Percentiles rank a stretch among this genome's conserved stretches.
Evolutionary conservation across 2,797 vertebrate species (phyloP).

Genomic region (Ctenosaura bakeri): DNA sequence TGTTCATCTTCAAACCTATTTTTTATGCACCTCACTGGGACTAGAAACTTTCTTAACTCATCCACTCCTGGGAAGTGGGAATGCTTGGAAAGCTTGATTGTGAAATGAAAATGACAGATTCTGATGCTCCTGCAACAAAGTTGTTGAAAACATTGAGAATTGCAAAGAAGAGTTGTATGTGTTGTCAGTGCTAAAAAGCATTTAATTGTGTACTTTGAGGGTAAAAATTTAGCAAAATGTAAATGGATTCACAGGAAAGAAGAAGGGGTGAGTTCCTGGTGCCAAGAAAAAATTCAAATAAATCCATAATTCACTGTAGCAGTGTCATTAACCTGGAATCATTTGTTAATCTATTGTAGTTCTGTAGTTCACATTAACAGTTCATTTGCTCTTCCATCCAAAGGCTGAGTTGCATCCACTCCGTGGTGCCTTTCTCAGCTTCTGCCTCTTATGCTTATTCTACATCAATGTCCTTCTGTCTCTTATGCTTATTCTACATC

Average conservation of each 20-base stretch:
- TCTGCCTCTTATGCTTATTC: constrained; percentile 41
- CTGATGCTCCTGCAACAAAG: neutral
- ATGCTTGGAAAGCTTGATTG: neutral
- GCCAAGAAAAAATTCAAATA: neutral
- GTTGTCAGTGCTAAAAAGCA: neutral
- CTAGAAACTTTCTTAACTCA: neutral
- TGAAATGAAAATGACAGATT: neutral
- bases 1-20: neutral
- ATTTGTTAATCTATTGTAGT: neutral
- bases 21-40: too few relatives aligned
- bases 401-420: neutral
- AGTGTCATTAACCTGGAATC: neutral
- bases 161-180: too few relatives aligned
- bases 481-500: constrained; percentile 21
- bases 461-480: constrained; percentile 28
- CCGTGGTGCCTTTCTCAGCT: neutral
- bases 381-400: neutral
- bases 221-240: neutral
- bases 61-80: neutral
- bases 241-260: neutral
- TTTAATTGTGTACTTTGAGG: neutral
- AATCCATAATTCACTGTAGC: neutral
- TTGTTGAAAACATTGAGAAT: neutral
- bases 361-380: neutral
- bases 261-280: neutral